These are phyloP conservation scores for Heteromormyrus szaboi DNA, from an alignment of 2,797 vertebrate species.

Conservation along the genomic window DNA sequence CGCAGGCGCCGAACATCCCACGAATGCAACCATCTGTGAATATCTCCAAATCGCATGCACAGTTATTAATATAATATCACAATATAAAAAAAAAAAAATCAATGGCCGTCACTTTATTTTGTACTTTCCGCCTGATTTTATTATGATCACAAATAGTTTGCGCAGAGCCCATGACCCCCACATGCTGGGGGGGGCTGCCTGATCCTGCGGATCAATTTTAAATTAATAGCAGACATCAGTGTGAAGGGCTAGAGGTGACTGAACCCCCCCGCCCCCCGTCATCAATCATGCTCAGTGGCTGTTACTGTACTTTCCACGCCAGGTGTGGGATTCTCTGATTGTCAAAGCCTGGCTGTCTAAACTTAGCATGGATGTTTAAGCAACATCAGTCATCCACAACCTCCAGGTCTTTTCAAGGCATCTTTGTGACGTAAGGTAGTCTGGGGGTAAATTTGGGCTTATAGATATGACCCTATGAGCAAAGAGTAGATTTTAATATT, in stretches of 20 bases:
- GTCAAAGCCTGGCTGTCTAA: not conserved
- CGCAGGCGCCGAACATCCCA: slow-evolving; percentile 38
- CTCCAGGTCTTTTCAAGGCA: not conserved
- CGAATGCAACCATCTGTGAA: not conserved
- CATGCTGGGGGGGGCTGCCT: not conserved
- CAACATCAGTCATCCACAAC: not conserved
- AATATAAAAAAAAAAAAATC: not conserved
- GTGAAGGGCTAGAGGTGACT: not conserved
- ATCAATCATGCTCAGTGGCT: not conserved
- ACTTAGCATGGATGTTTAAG: not conserved
- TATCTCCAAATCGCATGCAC: not conserved
- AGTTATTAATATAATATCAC: not conserved
- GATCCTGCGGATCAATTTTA: not conserved
- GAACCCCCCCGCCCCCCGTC: not conserved
- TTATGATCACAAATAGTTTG: not conserved
- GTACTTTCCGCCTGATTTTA: not conserved
- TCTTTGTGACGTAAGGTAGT: not conserved
- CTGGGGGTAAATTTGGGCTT: not conserved
- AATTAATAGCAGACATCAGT: not conserved
- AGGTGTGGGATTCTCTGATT: not conserved
- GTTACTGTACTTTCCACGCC: not conserved
- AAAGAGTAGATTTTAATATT: not conserved
- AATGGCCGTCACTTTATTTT: not conserved
- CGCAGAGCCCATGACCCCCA: not conserved
- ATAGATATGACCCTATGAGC: not conserved